A percentile compares a stretch with the other conserved stretches of the same genome.
phyloP scores from a whole-genome alignment of 1,140 invertebrate genomes.

The Aphaenogaster ashmeadi region DNA sequence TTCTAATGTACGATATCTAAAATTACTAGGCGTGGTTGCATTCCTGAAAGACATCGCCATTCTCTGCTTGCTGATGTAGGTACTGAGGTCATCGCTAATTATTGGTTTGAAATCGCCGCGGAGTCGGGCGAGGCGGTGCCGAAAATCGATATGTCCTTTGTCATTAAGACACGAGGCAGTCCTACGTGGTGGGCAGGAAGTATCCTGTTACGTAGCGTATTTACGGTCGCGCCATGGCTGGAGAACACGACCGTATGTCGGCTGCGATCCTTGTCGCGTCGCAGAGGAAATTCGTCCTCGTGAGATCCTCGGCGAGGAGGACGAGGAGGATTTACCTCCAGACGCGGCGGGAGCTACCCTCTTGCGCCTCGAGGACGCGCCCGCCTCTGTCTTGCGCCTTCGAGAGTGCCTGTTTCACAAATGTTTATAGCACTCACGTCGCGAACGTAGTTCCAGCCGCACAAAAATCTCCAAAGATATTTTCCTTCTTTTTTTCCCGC shows the following conservation, averaged over 20 bases:
- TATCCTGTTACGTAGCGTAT: constrained; percentile 78
- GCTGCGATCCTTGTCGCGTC: constrained; percentile 37
- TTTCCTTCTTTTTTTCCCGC: constrained; percentile 31
- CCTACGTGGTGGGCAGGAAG: constrained; percentile 74
- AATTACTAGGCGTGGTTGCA: background rate
- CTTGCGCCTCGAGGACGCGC: background rate
- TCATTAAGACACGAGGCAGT: constrained; percentile 68
- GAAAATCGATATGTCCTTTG: constrained; percentile 75
- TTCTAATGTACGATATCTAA: background rate
- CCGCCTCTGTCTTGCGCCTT: background rate
- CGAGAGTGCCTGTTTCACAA: constrained; percentile 64
- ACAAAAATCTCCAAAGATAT: constrained; percentile 36
- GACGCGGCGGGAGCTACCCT: constrained; percentile 22
- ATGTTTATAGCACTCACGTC: constrained; percentile 61
- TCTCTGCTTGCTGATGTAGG: background rate
- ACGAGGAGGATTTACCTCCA: constrained; percentile 35
- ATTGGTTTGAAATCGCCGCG: background rate
- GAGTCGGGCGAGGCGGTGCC: background rate
- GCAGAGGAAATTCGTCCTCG: constrained; percentile 45
- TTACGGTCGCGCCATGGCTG: constrained; percentile 65
- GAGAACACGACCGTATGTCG: constrained; percentile 73
- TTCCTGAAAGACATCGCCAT: background rate
- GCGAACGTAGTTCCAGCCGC: background rate
- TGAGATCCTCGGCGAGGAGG: constrained; percentile 15
- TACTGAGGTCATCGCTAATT: constrained; percentile 27